These are phyloP conservation scores for Tenthredo mesomela DNA, from an alignment of 2,888 invertebrate genomes.

Conservation along the genomic window DNA sequence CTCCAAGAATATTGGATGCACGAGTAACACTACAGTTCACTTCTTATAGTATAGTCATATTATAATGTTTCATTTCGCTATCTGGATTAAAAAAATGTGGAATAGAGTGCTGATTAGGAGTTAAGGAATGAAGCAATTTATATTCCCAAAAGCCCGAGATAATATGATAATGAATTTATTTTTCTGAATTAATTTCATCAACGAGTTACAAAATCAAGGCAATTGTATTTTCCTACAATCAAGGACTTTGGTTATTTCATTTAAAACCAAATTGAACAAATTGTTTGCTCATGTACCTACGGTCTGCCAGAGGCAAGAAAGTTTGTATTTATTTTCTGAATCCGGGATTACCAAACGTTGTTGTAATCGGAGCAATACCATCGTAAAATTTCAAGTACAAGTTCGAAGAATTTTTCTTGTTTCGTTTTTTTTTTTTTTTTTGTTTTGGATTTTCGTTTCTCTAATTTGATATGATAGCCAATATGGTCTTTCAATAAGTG, in stretches of 20 bases:
- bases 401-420: background rate
- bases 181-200: background rate
- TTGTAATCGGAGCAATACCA: background rate
- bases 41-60: background rate
- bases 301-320: background rate
- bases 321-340: constrained; percentile 24
- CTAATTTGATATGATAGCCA: background rate
- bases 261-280: background rate
- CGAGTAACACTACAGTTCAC: background rate
- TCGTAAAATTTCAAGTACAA: background rate
- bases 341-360: background rate
- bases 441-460: background rate
- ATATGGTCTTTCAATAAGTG: background rate
- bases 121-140: background rate
- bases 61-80: background rate
- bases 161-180: background rate
- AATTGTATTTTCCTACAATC: background rate
- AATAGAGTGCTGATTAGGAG: background rate
- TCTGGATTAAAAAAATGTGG: background rate
- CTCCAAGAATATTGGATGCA: background rate
- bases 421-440: background rate
- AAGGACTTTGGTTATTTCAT: constrained; percentile 19
- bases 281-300: background rate
- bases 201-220: constrained; percentile 11
- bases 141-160: background rate